phyloP scores from a whole-genome alignment of 2,113 vertebrate genomes.

The Gopherus evgoodei region DNA sequence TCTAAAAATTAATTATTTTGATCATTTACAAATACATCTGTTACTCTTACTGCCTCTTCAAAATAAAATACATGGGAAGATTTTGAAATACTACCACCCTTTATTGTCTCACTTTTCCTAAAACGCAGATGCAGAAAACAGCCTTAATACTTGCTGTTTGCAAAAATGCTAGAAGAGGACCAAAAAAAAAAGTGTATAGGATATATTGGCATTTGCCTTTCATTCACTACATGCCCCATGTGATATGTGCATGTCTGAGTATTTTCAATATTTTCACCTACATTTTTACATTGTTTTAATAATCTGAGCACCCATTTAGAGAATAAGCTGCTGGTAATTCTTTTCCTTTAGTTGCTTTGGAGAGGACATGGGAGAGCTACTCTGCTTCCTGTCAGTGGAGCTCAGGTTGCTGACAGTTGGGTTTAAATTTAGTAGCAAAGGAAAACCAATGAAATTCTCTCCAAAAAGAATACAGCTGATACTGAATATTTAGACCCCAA shows the following conservation, averaged over 20 bases:
- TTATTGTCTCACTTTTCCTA: neutral
- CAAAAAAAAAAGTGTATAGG: neutral
- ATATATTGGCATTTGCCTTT: neutral
- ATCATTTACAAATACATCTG: neutral
- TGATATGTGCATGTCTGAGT: neutral
- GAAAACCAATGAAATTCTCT: neutral
- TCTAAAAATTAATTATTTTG: neutral
- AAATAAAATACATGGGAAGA: neutral
- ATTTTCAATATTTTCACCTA: neutral
- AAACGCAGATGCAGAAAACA: neutral
- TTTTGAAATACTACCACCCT: neutral
- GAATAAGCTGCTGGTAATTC: neutral
- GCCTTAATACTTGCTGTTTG: neutral
- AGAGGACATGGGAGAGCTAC: neutral
- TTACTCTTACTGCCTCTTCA: neutral
- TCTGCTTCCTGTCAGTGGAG: neutral
- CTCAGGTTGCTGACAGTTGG: neutral
- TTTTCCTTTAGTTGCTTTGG: neutral
- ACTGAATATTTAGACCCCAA: slow-evolving; percentile 36
- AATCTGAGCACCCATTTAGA: neutral
- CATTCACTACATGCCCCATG: neutral
- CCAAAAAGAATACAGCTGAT: neutral
- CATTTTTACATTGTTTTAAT: neutral
- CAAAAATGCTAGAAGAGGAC: rapidly evolving
- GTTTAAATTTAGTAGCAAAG: slow-evolving; percentile 30